Percentiles rank a stretch among this genome's conserved stretches.
Conservation (phyloP, 2,888 invertebrate species). For the Caenorhabditis sp. region DNA sequence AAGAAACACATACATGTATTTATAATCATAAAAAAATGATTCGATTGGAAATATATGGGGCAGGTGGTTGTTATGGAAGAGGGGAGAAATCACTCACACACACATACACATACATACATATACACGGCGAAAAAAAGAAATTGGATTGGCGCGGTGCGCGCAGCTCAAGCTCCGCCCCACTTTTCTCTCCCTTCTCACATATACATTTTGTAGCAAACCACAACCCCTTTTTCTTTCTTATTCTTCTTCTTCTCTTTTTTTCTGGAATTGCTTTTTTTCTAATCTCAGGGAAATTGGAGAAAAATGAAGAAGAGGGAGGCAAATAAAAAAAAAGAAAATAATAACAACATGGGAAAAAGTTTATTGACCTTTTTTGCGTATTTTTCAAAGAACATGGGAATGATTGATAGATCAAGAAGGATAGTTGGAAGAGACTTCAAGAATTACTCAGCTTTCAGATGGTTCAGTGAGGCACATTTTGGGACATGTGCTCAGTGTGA, state of each 20-base stretch:
- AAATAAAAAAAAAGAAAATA: not conserved
- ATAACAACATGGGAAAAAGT: not conserved
- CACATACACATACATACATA: not conserved
- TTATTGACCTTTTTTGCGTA: too few species aligned
- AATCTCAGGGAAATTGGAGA: not conserved
- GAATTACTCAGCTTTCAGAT: too few species aligned
- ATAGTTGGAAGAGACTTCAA: too few species aligned
- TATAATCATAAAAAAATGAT: not conserved
- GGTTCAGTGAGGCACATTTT: too few species aligned
- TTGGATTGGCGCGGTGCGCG: not conserved
- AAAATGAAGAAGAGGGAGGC: not conserved
- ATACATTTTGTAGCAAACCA: not conserved
- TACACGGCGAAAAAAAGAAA: not conserved
- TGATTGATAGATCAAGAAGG: too few species aligned
- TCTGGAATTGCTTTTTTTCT: conserved; percentile 1
- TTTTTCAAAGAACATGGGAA: too few species aligned
- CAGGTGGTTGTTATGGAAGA: conserved; percentile 1
- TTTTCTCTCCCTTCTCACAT: conserved; percentile 4
- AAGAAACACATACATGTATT: not conserved
- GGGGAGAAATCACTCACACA: too few species aligned
- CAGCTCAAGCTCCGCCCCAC: conserved; percentile 1
- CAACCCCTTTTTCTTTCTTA: not conserved
- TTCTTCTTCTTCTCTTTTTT: not conserved
- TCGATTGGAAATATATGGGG: not conserved
- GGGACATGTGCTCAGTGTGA: too few species aligned